Base-by-base conservation (phyloP, 2,113 vertebrate genomes). In the Nothobranchius kuhntae region DNA sequence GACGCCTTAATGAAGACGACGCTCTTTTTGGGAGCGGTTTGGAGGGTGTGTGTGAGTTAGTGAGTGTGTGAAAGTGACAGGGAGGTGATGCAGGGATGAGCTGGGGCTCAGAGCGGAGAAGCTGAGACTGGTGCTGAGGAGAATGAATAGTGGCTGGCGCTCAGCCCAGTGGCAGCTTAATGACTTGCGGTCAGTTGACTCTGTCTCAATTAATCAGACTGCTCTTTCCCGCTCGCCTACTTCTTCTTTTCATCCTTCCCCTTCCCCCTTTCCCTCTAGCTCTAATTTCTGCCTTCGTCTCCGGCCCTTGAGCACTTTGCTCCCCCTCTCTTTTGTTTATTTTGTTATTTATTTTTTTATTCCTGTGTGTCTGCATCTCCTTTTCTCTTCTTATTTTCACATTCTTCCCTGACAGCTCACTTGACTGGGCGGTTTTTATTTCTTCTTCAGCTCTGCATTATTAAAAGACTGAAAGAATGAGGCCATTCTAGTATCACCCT, bases 161-260 rank as follows among this genome's bases (percentile, higher is more conserved):
- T 89, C 82, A 71, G 82, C 86, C 89, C 85, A 82, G 68, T 87
- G 87, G 88, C 86, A 72, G 82, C 88, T 87, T 91, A 91, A 92
- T 89, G 88, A 91, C 87, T 88, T 87, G 87, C 81, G 87, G 88
- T 91, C 87, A 91, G 86, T 89, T 87, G 85, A 86, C 82, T 91
- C 87, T 87, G 89, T 92, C 90, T 92, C 89, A 90, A 88, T 92
- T 90, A 87, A 91, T 92, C 87, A 88, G 82, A 82, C 75, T 85
- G 80, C 84, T 90, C 85, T 81, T 86, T 89, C 83, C 64, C 1
- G 46, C 65, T 73, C 21, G 61, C 65, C 61, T 73, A 53, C 38
- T 64, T 66, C 77, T 57, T 61, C 14, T 24, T 53, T 7, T 47
- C 38, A 40, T 40, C 38, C 38, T 13, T 44, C 15, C 55, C 60